These are phyloP conservation scores for Synergus japonicus DNA, from an alignment of 2,888 invertebrate genomes.

Conservation along the genomic window DNA sequence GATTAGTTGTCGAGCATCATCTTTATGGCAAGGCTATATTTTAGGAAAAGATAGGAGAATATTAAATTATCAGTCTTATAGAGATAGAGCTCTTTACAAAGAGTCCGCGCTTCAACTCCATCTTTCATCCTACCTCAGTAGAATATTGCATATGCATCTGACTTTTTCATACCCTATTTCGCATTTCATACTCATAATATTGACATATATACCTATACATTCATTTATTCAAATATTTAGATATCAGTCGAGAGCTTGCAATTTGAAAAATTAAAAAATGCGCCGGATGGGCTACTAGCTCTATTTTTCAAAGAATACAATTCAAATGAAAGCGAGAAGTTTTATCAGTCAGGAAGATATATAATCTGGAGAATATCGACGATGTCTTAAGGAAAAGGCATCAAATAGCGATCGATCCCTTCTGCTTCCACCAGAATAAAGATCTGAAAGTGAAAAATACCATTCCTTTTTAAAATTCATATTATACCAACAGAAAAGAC, in stretches of 20 bases:
- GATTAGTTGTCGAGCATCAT: slow-evolving; percentile 27
- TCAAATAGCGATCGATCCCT: neutral
- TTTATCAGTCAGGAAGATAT: neutral
- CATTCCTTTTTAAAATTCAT: too few relatives aligned
- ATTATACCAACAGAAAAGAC: too few relatives aligned
- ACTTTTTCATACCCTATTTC: neutral
- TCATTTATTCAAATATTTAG: neutral
- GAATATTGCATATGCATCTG: slow-evolving; percentile 1
- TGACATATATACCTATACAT: too few relatives aligned
- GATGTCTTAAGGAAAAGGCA: neutral
- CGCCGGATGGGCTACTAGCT: neutral
- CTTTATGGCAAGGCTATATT: slow-evolving; percentile 5
- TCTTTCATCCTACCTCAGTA: neutral
- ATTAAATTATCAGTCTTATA: slow-evolving; percentile 56
- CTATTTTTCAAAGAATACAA: neutral
- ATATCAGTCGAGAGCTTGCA: neutral
- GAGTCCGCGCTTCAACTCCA: slow-evolving; percentile 32
- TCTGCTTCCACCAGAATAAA: neutral
- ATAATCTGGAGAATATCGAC: neutral
- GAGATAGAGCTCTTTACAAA: slow-evolving; percentile 53
- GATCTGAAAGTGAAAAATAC: neutral
- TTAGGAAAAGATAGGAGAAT: neutral
- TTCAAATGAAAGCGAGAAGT: neutral
- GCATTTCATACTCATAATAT: neutral
- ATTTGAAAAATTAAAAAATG: neutral